Base-by-base conservation (phyloP, 2,113 vertebrate genomes). In the Puntigrus tetrazona region DNA sequence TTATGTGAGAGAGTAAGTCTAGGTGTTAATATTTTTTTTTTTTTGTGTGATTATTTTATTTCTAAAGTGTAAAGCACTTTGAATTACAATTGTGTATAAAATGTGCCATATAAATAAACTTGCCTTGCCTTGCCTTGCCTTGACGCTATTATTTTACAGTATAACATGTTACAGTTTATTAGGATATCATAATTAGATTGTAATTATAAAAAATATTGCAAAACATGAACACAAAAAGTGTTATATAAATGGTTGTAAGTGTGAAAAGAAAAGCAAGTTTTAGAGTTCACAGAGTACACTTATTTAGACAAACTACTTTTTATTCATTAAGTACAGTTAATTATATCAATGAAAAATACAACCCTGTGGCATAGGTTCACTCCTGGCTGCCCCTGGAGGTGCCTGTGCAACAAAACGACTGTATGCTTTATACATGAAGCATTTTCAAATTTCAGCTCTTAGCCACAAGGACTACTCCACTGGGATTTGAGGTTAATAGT, bases 281-380 rank as follows among this genome's bases (percentile, higher is more conserved):
- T 7, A 67, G 63, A 16, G 5, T 18, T 18, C n/a, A 61, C 20
- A 59, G 57, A 57, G 55, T 10, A 59, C n/a, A 67, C 86, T 87
- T 89, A 87, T 92, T 78, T 83, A 86, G 20, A 72, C 69, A 72
- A 69, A 69, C 14, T 69, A 18, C 34, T 38, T 34, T n/a, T n/a
- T 69, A 8, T 69, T 20, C 13, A 43, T 73, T 22, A 41, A 10
- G 22, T 73, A 11, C 14, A 45, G 13, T 73, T 73, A 73, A 73
- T 45, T 11, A 43, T 14, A 38, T 70, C 22, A 38, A 41, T 69
- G 31, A 34, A 36, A n/a, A 43, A 27, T 55, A 45, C 11, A 73
- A 25, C 70, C 38, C 38, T 13, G 7, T 5, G 22, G 18, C 65
- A 36, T 34, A 2, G 18, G 31, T 20, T 38, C 31, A 18, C 20